Base-by-base conservation (phyloP, 2,113 vertebrate genomes). In the Solea senegalensis region DNA sequence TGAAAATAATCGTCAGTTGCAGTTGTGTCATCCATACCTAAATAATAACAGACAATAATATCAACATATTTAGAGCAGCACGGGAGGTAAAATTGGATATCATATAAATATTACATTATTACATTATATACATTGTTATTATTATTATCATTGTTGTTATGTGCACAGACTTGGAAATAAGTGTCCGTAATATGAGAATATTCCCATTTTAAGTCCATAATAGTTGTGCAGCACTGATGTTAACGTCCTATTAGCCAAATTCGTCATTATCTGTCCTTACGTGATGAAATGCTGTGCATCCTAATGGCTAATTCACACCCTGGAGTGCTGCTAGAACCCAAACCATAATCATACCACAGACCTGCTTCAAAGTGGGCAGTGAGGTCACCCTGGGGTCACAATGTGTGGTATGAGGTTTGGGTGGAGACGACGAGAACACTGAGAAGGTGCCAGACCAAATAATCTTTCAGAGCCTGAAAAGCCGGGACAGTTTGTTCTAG, bases 401-500 rank as follows among this genome's bases (percentile, higher is more conserved):
- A 27, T 68, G 45, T n/a, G 28, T 12, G 53, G 16, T 50, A 13
- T 65, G 50, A 46, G 45, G 68, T 59, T 55, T 46, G 40, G 41
- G 51, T 56, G 8, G 44, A 67, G 9, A 27, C n/a, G 15, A 56
- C 26, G 51, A 60, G 53, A 75, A 75, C 75, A 60, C 62, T 57
- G 55, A 52, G 69, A 71, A 51, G 48, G 51, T 27, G 69, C 74
- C 75, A 70, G 55, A 63, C 40, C 14, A 76, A 86, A 84, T 75
- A 81, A 85, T 76, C 69, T 67, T 70, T 44, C 61, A 56, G 44
- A 28, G 67, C 53, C 62, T 82, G 34, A 54, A 80, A 63, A 52
- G 12, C 62, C 54, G 45, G 67, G 13, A 78, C 78, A 60, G 73
- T 77, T 89, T 90, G 73, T 83, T 78, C 71, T 74, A 64, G 46